Evolutionary conservation across 2,113 vertebrate species (phyloP), one percentile per base, ranked within the genome.

Genomic region (Heterochromis multidens): DNA sequence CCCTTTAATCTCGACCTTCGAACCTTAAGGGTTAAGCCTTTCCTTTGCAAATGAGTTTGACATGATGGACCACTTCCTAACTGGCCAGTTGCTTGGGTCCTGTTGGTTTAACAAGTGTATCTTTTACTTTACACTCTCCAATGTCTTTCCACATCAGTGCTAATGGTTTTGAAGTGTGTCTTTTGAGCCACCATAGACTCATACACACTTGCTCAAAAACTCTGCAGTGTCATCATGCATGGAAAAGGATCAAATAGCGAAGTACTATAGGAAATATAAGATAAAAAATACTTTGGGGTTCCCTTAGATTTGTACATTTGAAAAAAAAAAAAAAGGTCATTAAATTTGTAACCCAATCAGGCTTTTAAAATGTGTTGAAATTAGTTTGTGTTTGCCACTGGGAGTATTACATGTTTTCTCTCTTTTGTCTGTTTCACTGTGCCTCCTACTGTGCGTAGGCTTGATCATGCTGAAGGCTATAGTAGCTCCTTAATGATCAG

Each of bases 41-140:
- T 85, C 93, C 87, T 95, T 95, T 95, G 90, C 94, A 95, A 95
- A 96, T 94, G 90, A 95, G 93, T 92, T 94, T 93, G 94, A 96
- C 95, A 94, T 94, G 95, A 96, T 91, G 92, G 89, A 77, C 92
- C 94, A 95, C 94, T 93, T 95, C 90, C 94, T 96, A 96, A 95
- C 91, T 95, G 90, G 93, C 87, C 92, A 93, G 87, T 95, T 92
- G 88, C 89, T 93, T 87, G 80, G 86, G 77, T 86, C 67, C 91
- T 85, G 83, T 85, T 92, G 92, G 87, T 93, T 91, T 92, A 93
- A 94, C 92, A 93, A 88, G 89, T 90, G 85, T 93, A 78, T 84
- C 83, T 91, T 91, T 94, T 81, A 56, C 80, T 86, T 84, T 16
- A 29, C 29, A 37, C 67, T 80, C 25, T 79, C 60, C n/a, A 12